phyloP scores from a whole-genome alignment of 2,113 vertebrate species.

The Notarius lentiginosus region DNA sequence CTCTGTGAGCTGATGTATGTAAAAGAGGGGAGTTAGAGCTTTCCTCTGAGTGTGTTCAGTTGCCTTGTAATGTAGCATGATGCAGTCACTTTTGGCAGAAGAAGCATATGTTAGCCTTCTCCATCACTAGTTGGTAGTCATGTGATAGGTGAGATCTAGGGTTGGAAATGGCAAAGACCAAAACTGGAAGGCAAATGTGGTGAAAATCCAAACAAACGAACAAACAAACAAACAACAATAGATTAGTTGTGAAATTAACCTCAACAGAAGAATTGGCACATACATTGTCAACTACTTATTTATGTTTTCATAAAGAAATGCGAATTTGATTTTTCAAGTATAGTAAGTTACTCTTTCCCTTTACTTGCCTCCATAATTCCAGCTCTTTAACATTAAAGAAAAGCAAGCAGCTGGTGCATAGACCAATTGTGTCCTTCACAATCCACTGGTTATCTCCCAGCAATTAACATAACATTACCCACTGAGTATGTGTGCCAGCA shows the following conservation, averaged over 20 bases:
- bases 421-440: constrained; percentile 70
- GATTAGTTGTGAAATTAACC: background rate
- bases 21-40: background rate
- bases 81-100: background rate
- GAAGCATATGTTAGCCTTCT: background rate
- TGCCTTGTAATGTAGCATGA: background rate
- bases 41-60: background rate
- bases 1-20: background rate
- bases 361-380: background rate
- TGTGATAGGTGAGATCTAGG: background rate
- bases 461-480: constrained; percentile 61
- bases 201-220: background rate
- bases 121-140: background rate
- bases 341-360: background rate
- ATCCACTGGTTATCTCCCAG: constrained; percentile 66
- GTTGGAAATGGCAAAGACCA: background rate
- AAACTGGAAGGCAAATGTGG: background rate
- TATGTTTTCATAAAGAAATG: constrained; percentile 55
- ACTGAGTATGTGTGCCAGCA: constrained; percentile 32
- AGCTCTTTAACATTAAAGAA: constrained; percentile 8
- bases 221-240: background rate
- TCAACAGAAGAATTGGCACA: constrained; percentile 18
- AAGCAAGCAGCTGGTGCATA: constrained; percentile 56
- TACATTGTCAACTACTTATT: constrained; percentile 52
- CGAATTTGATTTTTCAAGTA: background rate